A percentile compares a stretch with the other conserved stretches of the same genome.
phyloP scores from a whole-genome alignment of 2,797 vertebrate genomes.

The Borostomias antarcticus region DNA sequence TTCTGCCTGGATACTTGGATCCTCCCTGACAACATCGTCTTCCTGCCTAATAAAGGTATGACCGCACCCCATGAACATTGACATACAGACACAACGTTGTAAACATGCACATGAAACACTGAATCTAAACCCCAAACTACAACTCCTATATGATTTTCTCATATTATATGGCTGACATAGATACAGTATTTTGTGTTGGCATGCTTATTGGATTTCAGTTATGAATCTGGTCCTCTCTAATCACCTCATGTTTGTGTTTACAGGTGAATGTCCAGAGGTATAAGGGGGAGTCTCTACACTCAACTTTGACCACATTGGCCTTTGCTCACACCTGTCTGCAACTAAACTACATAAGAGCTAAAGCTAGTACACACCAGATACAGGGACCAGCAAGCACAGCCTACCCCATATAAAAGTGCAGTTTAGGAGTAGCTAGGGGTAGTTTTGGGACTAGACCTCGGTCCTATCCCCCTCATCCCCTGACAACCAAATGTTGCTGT shows the following conservation, averaged over 20 bases:
- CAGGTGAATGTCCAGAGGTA: conserved; percentile 38
- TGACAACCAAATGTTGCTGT: too few relatives aligned
- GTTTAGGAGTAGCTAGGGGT: not conserved
- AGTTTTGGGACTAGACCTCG: not conserved
- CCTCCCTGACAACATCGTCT: conserved; percentile 70
- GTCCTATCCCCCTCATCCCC: not conserved
- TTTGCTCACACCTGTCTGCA: not conserved
- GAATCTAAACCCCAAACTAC: not conserved
- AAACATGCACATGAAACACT: not conserved
- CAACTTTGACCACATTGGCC: too few relatives aligned
- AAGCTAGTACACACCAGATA: not conserved
- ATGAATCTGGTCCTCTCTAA: not conserved
- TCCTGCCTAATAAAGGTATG: conserved; percentile 79
- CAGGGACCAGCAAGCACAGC: not conserved
- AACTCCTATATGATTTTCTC: not conserved
- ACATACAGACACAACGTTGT: not conserved
- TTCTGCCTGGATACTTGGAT: conserved; percentile 75
- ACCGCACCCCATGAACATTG: not conserved
- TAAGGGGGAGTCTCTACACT: not conserved
- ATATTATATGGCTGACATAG: not conserved
- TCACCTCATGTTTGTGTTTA: conserved; percentile 9
- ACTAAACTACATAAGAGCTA: not conserved
- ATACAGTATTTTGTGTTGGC: not conserved
- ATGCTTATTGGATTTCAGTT: not conserved
- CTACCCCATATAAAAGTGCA: not conserved